A percentile compares a stretch with the other conserved stretches of the same genome.
These are phyloP conservation scores for Pheosia tremula DNA, from an alignment of 2,888 invertebrate species.

Conservation along the genomic window DNA sequence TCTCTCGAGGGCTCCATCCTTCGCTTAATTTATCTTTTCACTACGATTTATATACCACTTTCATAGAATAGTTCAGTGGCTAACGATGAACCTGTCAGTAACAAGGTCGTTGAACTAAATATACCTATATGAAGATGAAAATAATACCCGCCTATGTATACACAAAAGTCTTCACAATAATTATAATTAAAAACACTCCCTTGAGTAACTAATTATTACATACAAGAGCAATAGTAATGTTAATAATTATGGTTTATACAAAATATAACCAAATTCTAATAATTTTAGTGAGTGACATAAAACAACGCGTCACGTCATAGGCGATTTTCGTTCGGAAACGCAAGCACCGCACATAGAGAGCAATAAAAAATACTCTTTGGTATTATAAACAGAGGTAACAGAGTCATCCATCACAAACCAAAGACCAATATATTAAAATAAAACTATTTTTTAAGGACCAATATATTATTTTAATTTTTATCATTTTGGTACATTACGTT, in stretches of 20 bases:
- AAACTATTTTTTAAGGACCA: too few relatives aligned
- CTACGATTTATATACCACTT: slow-evolving; percentile 60
- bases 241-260: slow-evolving; percentile 34
- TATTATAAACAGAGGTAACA: too few relatives aligned
- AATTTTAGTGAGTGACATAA: slow-evolving; percentile 65
- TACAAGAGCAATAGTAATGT: slow-evolving; percentile 21
- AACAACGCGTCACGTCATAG: slow-evolving; percentile 73
- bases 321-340: slow-evolving; percentile 46
- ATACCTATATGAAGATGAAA: slow-evolving; percentile 69
- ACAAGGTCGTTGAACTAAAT: slow-evolving; percentile 85
- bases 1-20: slow-evolving; percentile 83
- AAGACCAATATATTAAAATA: too few relatives aligned
- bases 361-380: too few relatives aligned
- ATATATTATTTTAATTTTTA: too few relatives aligned
- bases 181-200: slow-evolving; percentile 47
- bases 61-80: slow-evolving; percentile 78
- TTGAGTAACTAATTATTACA: slow-evolving; percentile 22
- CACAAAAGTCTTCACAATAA: slow-evolving; percentile 42
- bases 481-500: too few relatives aligned
- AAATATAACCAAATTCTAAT: slow-evolving; percentile 46
- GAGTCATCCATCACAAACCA: too few relatives aligned
- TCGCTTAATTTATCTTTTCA: slow-evolving; percentile 60
- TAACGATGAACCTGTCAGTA: slow-evolving; percentile 84
- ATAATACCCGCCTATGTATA: slow-evolving; percentile 58
- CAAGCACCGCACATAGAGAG: background rate